phyloP scores from a whole-genome alignment of 2,113 vertebrate species.

The Brienomyrus brachyistius region DNA sequence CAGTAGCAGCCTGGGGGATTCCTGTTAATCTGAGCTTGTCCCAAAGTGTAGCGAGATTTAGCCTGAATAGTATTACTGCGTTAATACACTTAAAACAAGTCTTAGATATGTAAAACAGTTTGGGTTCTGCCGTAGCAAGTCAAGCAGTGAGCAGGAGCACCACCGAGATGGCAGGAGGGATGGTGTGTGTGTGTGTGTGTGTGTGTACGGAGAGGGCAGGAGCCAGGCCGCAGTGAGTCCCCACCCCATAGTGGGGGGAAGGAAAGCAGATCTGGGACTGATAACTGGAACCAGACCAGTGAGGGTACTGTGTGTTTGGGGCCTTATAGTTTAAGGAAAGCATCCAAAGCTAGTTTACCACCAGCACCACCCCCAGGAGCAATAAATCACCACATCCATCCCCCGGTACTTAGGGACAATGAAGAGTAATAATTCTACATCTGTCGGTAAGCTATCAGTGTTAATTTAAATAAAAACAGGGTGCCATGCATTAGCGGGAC shows the following conservation, averaged over 20 bases:
- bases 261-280: constrained; percentile 70
- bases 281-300: constrained; percentile 76
- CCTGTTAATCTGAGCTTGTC: background rate
- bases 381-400: constrained; percentile 8
- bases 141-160: background rate
- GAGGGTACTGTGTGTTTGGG: constrained; percentile 49
- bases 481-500: background rate
- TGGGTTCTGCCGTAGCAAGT: background rate
- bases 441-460: background rate
- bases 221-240: background rate
- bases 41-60: background rate
- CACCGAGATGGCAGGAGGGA: background rate
- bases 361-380: constrained; percentile 14
- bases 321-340: constrained; percentile 62
- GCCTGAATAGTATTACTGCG: background rate
- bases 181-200: background rate
- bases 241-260: constrained; percentile 29
- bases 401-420: background rate
- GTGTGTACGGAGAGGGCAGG: background rate
- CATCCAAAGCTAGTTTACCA: background rate
- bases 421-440: background rate
- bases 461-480: background rate
- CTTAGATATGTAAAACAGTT: background rate
- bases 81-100: background rate
- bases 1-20: background rate